These are phyloP conservation scores for Oenanthe oenanthe DNA, from an alignment of 2,113 vertebrate species.

Conservation along the genomic window DNA sequence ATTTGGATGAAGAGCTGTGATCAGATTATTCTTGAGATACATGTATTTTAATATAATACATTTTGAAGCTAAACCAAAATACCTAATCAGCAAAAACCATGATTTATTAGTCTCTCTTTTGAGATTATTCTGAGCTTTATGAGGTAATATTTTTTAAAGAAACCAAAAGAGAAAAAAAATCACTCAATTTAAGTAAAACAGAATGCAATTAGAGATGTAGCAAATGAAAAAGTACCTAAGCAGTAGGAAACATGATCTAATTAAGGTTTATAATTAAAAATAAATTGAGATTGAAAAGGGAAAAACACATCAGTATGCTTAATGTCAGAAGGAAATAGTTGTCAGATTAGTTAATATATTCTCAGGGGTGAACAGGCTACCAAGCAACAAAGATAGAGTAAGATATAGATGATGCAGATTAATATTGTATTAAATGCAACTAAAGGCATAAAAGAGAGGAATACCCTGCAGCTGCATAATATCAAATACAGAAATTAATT, in stretches of 20 bases:
- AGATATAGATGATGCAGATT: not conserved
- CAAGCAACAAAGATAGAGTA: not conserved
- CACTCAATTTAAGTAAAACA: constrained; percentile 6
- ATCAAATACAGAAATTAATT: not conserved
- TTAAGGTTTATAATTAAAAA: constrained; percentile 68
- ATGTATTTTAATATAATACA: not conserved
- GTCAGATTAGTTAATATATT: constrained; percentile 36
- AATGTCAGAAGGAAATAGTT: constrained; percentile 50
- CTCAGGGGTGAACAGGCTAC: not conserved
- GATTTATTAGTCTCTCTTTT: not conserved
- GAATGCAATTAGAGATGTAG: constrained; percentile 17
- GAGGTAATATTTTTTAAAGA: constrained; percentile 1
- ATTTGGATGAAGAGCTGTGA: not conserved
- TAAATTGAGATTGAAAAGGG: constrained; percentile 49
- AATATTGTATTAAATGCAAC: not conserved
- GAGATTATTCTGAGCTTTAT: constrained; percentile 1
- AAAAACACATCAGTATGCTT: constrained; percentile 49
- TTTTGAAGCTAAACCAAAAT: constrained; percentile 38
- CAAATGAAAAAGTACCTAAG: constrained; percentile 58
- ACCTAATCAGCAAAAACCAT: not conserved
- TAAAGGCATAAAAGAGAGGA: not conserved
- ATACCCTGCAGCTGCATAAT: not conserved
- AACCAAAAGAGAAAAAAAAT: constrained; percentile 26
- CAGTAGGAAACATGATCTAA: constrained; percentile 48
- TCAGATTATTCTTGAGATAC: not conserved